These are phyloP conservation scores for Sparidentex hasta DNA, from an alignment of 2,797 vertebrate genomes.

Conservation along the genomic window DNA sequence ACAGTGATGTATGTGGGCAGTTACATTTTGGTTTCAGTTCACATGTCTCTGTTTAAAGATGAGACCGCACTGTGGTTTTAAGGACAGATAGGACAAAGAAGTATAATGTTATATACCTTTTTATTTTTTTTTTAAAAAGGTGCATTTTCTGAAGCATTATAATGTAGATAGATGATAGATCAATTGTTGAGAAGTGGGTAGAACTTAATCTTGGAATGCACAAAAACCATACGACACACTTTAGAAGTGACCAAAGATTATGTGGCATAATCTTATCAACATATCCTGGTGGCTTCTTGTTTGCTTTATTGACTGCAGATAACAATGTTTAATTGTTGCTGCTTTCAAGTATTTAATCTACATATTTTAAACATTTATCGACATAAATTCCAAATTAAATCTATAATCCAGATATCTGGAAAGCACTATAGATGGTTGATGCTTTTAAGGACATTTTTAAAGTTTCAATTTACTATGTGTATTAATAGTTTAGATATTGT, in stretches of 20 bases:
- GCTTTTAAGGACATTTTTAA: no score
- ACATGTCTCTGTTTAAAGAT: not conserved
- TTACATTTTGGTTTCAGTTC: not conserved
- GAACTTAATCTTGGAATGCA: no score
- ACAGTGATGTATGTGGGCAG: slow-evolving; percentile 85
- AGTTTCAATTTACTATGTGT: no score
- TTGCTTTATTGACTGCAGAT: not conserved
- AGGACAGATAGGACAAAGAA: not conserved
- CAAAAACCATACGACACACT: not conserved
- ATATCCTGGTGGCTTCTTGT: not conserved
- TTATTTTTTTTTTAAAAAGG: no score
- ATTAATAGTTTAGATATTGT: no score
- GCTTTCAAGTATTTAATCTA: not conserved
- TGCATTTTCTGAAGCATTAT: no score
- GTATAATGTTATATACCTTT: not conserved
- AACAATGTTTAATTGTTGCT: not conserved
- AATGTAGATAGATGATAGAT: no score
- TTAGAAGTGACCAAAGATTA: not conserved
- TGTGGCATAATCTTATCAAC: not conserved
- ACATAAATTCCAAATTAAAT: no score
- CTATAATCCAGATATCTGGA: no score
- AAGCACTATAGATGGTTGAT: no score
- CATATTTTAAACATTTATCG: not conserved
- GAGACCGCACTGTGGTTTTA: not conserved
- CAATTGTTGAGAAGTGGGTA: no score